Base-by-base conservation (phyloP, 37 sponge, comb jelly and placozoan species). In the Amphimedon queenslandica region DNA sequence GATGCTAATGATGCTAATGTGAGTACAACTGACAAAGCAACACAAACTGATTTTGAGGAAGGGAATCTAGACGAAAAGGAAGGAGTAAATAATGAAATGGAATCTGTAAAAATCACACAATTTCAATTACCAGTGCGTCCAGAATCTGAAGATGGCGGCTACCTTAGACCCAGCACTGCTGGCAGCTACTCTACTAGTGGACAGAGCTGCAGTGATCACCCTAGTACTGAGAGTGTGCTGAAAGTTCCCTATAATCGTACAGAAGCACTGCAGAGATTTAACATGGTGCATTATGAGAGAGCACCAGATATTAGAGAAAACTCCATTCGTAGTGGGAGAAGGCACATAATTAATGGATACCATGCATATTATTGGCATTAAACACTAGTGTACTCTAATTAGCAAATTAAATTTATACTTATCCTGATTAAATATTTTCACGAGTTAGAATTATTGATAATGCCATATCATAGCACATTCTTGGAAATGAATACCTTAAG, bases 291-390 rank as follows among this genome's bases (percentile, higher is more conserved):
- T 67, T 84, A 78, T 24, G 93, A 92, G 32, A 30, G 40, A 61
- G 72, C 77, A 37, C 93, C 93, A n/a, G 88, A 92, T 63, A 65
- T 88, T 34, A 83, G 85, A 65, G 78, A 87, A 42, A 47, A 81
- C 69, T 58, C 80, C 4, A 61, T 38, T 21, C 75, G 55, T 32
- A 58, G 73, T 25, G 93, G 85, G 27, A 88, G 73, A 72, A 61
- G 93, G 37, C 93, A 92, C 53, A 38, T 75, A 25, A 88, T 92
- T 63, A 74, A 88, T 61, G 93, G 93, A 1, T 57, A 58, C 47
- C 80, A 92, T 47, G 77, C 88, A 23, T 88, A 92, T 67, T 88
- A 80, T 71, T 92, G 73, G 31, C 93, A 92, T 58, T 92, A 65
- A 75, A 8, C n/a, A n/a, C n/a, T n/a, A n/a, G n/a, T n/a, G n/a